Evolutionary conservation across 1,140 invertebrate genomes (phyloP).

Genomic region (Apis dorsata): DNA sequence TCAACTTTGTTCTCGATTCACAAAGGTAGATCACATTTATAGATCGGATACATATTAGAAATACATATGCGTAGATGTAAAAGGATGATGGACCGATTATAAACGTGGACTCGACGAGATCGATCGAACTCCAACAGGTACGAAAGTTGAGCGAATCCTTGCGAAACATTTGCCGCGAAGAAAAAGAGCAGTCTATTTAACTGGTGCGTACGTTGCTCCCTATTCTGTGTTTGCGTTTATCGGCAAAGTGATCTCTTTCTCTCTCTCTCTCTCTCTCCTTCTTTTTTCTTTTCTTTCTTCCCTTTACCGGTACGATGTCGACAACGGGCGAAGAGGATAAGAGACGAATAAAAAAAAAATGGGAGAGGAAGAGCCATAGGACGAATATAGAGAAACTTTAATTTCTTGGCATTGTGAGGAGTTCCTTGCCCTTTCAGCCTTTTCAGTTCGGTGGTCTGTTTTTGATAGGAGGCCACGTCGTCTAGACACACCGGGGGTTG

Average conservation of each 20-base stretch:
- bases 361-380: conserved; percentile 52
- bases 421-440: conserved; percentile 78
- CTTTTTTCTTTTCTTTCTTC: conserved; percentile 32
- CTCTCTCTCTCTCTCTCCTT: conserved; percentile 4
- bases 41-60: not conserved
- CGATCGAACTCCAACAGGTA: conserved; percentile 50
- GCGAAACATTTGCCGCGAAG: conserved; percentile 40
- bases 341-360: conserved; percentile 38
- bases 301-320: conserved; percentile 53
- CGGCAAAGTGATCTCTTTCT: conserved; percentile 38
- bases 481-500: conserved; percentile 72
- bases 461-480: conserved; percentile 74
- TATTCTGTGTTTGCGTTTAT: conserved; percentile 50
- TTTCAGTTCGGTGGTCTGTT: conserved; percentile 74
- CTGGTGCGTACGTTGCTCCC: conserved; percentile 42
- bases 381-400: conserved; percentile 75
- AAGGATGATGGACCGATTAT: not conserved
- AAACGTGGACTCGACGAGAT: conserved; percentile 20
- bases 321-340: conserved; percentile 59
- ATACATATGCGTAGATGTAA: not conserved
- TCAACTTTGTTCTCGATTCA: too few relatives aligned
- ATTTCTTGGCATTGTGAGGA: conserved; percentile 78
- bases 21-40: too few relatives aligned
- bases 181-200: conserved; percentile 41
- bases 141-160: conserved; percentile 16